Percentiles rank a stretch among this genome's conserved stretches.
phyloP scores from a whole-genome alignment of 2,113 vertebrate genomes.

The Sphyrna mokarran region DNA sequence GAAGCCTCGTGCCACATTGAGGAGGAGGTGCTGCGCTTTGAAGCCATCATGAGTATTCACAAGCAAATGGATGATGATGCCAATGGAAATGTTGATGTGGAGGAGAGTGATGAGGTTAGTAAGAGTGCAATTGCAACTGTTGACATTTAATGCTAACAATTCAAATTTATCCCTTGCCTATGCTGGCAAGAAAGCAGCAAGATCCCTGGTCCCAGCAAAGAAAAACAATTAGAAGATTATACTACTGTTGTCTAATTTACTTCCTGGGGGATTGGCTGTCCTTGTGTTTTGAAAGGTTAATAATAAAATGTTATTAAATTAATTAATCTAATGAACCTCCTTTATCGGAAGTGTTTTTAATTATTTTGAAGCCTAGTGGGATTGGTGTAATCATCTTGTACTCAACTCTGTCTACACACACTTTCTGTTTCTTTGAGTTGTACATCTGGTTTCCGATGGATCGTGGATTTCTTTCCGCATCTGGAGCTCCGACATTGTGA shows the following conservation, averaged over 20 bases:
- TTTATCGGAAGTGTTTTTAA: background rate
- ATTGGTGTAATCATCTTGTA: background rate
- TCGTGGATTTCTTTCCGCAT: too few relatives aligned
- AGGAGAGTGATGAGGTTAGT: conserved; percentile 86
- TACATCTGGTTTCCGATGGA: too few relatives aligned
- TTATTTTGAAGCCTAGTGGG: background rate
- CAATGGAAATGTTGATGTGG: conserved; percentile 88
- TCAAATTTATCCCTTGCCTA: background rate
- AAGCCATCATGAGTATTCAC: conserved; percentile 87
- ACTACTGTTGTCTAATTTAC: background rate
- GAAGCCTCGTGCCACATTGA: conserved; percentile 72
- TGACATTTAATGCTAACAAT: too few relatives aligned
- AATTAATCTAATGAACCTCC: background rate
- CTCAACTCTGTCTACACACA: background rate
- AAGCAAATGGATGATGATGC: conserved; percentile 97
- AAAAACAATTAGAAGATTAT: background rate
- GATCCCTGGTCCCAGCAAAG: background rate
- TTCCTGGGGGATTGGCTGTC: background rate
- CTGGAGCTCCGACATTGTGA: too few relatives aligned
- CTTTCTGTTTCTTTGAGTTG: too few relatives aligned
- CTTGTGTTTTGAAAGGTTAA: background rate
- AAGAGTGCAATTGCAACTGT: background rate
- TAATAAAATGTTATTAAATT: background rate
- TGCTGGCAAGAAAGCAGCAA: background rate
- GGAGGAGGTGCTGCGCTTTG: conserved; percentile 79